Evolutionary conservation across 2,888 invertebrate genomes (phyloP), one percentile per base, ranked within the genome.

Genomic region (Siphonodentalium dalli): DNA sequence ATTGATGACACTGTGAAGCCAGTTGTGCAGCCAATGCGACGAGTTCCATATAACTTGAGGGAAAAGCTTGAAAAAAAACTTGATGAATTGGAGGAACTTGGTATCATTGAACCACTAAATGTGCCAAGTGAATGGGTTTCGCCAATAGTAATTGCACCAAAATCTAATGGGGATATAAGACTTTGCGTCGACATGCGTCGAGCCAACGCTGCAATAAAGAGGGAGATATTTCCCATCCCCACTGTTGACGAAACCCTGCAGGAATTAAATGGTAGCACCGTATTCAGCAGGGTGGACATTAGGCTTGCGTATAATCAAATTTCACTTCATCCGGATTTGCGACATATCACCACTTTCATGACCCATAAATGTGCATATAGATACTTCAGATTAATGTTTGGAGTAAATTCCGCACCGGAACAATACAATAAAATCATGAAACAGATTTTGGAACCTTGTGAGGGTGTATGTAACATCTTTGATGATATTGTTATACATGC

Each of bases 311-410:
- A 60, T 40, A 66, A 68, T 31, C 64, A 71, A 31, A 48, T 66
- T 2, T 67, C 68, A 34, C 38, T 67, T 9, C 38, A 44, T 8
- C 55, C 60, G 23, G 56, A 59, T 18, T 68, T 64, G 6, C 37
- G 68, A 6, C 55, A 58, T 3, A 68, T 71, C 4, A 68, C 69
- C 13, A 65, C 68, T 20, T 71, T 69, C 44, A 46, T 61, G 11
- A 69, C 66, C 13, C 60, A 67, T 23, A 56, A 41, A 29, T 62
- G 61, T 8, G 31, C 61, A 4, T 64, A 44, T 38, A 24, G 68
- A n/a, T 69, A 61, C 31, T 60, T 61, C 46, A 21, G 63, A 5
- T 40, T 69, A 2, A 48, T 52, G 31, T 68, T 68, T 56, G 65
- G 61, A 2, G 52, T 70, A 1, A 61, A 38, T 11, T 49, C 48